Evolutionary conservation across 2,113 vertebrate species (phyloP), one percentile per base, ranked within the genome.

Genomic region (Triplophysa siluroides): DNA sequence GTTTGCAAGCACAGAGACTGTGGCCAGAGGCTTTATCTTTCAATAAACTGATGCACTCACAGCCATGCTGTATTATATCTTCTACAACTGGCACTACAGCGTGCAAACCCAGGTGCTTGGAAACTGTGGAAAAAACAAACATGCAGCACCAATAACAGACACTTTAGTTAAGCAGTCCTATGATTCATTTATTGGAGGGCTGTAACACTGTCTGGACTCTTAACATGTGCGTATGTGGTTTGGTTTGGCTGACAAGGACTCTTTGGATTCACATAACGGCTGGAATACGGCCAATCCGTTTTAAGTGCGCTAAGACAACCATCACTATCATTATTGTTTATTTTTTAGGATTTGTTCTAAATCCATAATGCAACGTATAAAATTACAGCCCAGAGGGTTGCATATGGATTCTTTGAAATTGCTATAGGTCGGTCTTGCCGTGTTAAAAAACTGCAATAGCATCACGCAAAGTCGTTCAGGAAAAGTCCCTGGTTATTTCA

Each of bases 11-110:
- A 24, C 38, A 76, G 45, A 79, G 6, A 14, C 12, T 29, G 24
- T 64, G 43, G 60, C 52, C 65, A 38, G 62, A 77, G 74, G 74
- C 74, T 77, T 54, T 54, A 38, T 77, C 24, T 77, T 65, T 65
- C 45, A 77, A 54, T 65, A 65, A 64, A 65, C 62, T 23, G 23
- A 74, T 60, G 23, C 19, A 45, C 58, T 63, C 16, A 47, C 72
- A 62, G 38, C 1, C 9, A 3, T 72, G 52, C n/a, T 18, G 33
- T 60, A 43, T 73, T 12, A 73, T 23, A 61, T 23, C 23, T 11
- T 58, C 12, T 60, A 9, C 21, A 19, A 18, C 69, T 56, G 69
- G 54, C 29, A 24, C 33, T 16, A 38, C 38, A n/a, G 14, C 1
- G 16, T 75, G 38, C 56, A 38, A 62, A 23, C 56, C 4, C 72